Evolutionary conservation across 2,888 invertebrate species (phyloP), one percentile per base, ranked within the genome.

Genomic region (Polydrusus cervinus): DNA sequence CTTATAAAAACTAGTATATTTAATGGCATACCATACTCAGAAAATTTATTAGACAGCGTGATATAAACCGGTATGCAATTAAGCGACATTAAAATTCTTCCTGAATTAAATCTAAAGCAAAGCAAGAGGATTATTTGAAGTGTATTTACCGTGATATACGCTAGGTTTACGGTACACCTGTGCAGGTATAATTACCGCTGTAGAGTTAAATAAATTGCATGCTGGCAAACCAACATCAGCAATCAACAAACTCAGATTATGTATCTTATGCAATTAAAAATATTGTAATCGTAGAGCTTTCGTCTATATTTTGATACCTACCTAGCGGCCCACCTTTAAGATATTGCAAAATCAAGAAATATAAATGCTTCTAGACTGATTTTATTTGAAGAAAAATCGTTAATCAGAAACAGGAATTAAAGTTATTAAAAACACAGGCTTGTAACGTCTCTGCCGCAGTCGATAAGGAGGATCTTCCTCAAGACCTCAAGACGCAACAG

Each of bases 181-280:
- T 53, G 49, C 34, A n/a, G 66, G 18, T 51, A 66, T 53, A 66
- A 66, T 66, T 66, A 66, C 30, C 18, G 10, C 66, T 51, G 40
- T 53, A 49, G n/a, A 64, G 49, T 66, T 40, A 66, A 51, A 40
- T 38, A 53, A 66, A 66, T 53, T 38, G 57, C 38, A 40, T 53
- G 53, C n/a, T 38, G 7, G 34, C 34, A 34, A 34, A 51, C 18
- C 18, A 62, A 25, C 25, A 30, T 10, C 45, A 9, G 45, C 20
- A 62, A 30, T 10, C 45, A 9, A 30, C 20, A 62, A 43, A 2
- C 8, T 16, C n/a, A 61, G 18, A 43, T n/a, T 60, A 40, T 60
- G 34, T 34, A 34, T 34, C 10, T 34, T 34, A 34, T 34, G 8
- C 34, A 34, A 34, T 25, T 1, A 25, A 25, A 25, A 25, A 25